Evolutionary conservation across 35 echinoderm and acorn worm genomes (phyloP).

Genomic region (Stichopus chloronotus): DNA sequence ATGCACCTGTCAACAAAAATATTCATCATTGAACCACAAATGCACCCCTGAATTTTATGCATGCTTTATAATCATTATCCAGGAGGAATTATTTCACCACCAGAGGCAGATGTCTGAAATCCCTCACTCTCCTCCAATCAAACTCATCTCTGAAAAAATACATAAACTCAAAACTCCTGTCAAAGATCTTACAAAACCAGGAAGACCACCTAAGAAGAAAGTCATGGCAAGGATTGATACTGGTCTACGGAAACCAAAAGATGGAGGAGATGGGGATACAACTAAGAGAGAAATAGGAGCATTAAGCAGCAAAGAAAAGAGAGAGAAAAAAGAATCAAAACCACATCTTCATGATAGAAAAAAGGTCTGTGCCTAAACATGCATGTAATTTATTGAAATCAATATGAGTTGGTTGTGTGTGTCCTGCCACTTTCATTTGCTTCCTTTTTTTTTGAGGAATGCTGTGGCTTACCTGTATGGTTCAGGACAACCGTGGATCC

Average conservation of each 20-base stretch:
- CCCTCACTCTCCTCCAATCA: slow-evolving; percentile 52
- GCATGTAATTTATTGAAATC: no score
- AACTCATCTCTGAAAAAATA: slow-evolving; percentile 50
- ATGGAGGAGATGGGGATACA: slow-evolving; percentile 32
- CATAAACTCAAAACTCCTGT: not conserved
- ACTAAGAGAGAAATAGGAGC: slow-evolving; percentile 31
- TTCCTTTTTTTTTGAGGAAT: no score
- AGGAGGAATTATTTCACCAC: slow-evolving; percentile 25
- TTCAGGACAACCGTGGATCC: no score
- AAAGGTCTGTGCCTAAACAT: no score
- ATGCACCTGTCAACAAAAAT: no score
- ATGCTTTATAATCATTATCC: not conserved
- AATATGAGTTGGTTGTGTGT: no score
- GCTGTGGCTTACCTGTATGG: no score
- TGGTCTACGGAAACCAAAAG: slow-evolving; percentile 69
- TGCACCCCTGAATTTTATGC: not conserved
- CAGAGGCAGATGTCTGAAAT: not conserved
- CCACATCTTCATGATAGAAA: no score
- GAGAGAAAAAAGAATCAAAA: not conserved
- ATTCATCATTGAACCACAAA: not conserved
- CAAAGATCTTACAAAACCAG: slow-evolving; percentile 22
- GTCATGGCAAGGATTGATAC: slow-evolving; percentile 83
- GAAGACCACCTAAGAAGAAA: slow-evolving; percentile 61
- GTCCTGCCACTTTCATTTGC: no score
- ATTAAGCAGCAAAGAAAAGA: not conserved